phyloP scores from a whole-genome alignment of 2,113 vertebrate genomes.

The Mandrillus leucophaeus region DNA sequence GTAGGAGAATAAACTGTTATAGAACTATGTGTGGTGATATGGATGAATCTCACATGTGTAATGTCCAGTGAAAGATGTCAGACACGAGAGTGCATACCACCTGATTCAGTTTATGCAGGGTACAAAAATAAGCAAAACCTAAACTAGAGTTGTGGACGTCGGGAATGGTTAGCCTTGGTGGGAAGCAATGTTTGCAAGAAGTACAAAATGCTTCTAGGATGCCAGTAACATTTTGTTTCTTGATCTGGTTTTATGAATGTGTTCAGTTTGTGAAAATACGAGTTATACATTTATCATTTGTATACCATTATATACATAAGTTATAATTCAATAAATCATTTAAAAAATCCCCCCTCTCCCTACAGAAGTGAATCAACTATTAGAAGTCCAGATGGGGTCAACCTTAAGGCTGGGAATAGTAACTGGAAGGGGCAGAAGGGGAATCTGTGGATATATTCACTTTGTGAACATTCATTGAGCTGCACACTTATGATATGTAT shows the following conservation, averaged over 20 bases:
- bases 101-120: not conserved
- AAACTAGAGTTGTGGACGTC: not conserved
- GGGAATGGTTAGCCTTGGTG: accelerated
- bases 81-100: accelerated
- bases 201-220: not conserved
- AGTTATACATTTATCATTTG: not conserved
- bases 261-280: not conserved
- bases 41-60: not conserved
- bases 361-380: not conserved
- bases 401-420: not conserved
- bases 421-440: not conserved
- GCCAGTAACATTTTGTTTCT: not conserved
- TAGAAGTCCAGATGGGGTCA: not conserved
- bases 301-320: not conserved
- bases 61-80: not conserved
- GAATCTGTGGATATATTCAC: not conserved
- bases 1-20: not conserved
- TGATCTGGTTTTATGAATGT: not conserved
- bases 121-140: not conserved
- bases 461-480: not conserved
- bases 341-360: not conserved
- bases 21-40: accelerated
- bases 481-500: no score
- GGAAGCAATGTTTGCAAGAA: not conserved
- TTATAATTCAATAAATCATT: not conserved